Conservation (phyloP, 2,113 vertebrate species). For the Mustela lutreola region DNA sequence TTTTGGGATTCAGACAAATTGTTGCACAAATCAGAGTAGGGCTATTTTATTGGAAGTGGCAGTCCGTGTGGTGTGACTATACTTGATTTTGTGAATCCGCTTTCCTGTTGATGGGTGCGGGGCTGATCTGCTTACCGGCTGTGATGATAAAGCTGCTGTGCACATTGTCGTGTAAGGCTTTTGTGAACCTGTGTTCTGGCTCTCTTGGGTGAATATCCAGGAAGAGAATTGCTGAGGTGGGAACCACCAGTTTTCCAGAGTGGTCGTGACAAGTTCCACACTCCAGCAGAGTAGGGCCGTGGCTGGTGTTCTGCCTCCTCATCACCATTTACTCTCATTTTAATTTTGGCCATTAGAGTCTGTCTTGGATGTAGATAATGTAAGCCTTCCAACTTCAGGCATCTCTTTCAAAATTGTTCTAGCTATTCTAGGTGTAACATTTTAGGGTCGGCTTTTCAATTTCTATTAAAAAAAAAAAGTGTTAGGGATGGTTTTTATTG, state of each 20-base stretch:
- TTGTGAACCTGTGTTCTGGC: accelerated
- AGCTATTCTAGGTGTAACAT: not conserved
- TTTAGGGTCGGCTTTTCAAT: not conserved
- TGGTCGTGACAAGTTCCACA: not conserved
- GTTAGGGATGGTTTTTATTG: not conserved
- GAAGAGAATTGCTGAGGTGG: too few species aligned
- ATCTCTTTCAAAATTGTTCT: not conserved
- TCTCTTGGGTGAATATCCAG: not conserved
- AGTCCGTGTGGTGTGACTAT: accelerated
- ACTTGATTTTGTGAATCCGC: accelerated
- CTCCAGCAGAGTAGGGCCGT: not conserved
- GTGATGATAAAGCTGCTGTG: accelerated
- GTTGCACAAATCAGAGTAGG: not conserved
- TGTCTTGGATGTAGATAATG: not conserved
- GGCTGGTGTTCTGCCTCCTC: not conserved
- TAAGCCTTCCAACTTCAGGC: not conserved
- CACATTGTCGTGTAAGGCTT: not conserved
- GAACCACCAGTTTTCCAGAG: not conserved
- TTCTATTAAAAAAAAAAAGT: not conserved
- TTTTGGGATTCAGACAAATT: accelerated
- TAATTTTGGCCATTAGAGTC: not conserved
- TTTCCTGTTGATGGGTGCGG: not conserved
- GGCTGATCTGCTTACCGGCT: not conserved
- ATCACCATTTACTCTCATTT: not conserved
- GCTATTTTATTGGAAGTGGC: not conserved